A percentile compares a stretch with the other conserved stretches of the same genome.
phyloP scores from a whole-genome alignment of 2,888 invertebrate genomes.

The Pomacea canaliculata region DNA sequence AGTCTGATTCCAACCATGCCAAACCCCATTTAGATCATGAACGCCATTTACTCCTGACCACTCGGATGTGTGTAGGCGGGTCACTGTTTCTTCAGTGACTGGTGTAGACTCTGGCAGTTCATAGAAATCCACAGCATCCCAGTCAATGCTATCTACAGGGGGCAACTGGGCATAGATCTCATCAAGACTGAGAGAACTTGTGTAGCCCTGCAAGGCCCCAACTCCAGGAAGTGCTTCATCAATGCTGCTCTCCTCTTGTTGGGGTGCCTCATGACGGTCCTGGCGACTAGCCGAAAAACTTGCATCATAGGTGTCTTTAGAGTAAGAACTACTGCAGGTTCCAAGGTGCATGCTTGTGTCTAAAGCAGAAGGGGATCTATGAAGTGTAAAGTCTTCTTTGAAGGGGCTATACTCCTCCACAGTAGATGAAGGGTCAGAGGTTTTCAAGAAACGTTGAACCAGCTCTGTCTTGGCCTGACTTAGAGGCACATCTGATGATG shows the following conservation, averaged over 20 bases:
- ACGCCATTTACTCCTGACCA: constrained; percentile 73
- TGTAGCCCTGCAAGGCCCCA: neutral
- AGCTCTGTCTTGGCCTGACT: constrained; percentile 69
- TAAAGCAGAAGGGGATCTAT: constrained; percentile 73
- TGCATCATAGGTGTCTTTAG: constrained; percentile 14
- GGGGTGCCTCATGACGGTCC: constrained; percentile 9
- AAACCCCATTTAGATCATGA: constrained; percentile 73
- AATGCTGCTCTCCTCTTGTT: constrained; percentile 12
- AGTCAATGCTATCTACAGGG: constrained; percentile 76
- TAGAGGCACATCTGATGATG: constrained; percentile 49
- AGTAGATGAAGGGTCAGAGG: constrained; percentile 54
- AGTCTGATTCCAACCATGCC: constrained; percentile 93
- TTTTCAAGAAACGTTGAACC: constrained; percentile 69
- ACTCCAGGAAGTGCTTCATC: neutral
- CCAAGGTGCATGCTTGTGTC: constrained; percentile 40
- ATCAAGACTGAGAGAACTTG: neutral
- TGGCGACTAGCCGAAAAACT: constrained; percentile 21
- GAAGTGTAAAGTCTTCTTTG: constrained; percentile 71
- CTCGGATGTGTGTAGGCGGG: constrained; percentile 64
- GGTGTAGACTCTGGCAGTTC: constrained; percentile 68
- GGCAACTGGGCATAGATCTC: constrained; percentile 76
- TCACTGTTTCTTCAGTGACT: constrained; percentile 57
- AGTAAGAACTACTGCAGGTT: constrained; percentile 20
- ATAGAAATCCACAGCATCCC: constrained; percentile 72
- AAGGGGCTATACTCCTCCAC: constrained; percentile 53